Conservation (phyloP, 2,113 vertebrate genomes). For the Oreocharis arfaki region DNA sequence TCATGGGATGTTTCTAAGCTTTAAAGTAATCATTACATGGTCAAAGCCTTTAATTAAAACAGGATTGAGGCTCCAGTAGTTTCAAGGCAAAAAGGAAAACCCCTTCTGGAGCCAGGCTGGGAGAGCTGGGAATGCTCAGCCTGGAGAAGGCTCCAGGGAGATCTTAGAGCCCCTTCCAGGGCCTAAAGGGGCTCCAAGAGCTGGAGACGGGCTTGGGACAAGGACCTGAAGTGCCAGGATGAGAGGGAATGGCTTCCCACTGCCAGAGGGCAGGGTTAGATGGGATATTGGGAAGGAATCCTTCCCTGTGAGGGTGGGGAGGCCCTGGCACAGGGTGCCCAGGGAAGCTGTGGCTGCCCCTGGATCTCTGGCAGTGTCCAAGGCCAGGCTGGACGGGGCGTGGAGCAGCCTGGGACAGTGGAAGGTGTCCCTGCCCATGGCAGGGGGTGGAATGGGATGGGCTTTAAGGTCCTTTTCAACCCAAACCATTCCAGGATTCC, state of each 20-base stretch:
- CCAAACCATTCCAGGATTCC: neutral
- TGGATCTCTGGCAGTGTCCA: neutral
- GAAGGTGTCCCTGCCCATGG: neutral
- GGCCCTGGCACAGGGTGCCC: neutral
- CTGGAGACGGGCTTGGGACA: neutral
- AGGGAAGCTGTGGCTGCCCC: neutral
- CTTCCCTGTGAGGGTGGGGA: accelerated
- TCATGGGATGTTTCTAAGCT: neutral
- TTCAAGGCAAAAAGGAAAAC: neutral
- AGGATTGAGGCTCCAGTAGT: neutral
- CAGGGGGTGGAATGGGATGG: accelerated
- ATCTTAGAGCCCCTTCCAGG: accelerated
- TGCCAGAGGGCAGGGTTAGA: accelerated
- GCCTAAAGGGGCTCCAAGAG: neutral
- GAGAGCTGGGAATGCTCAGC: neutral
- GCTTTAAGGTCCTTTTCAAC: neutral
- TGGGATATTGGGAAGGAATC: neutral
- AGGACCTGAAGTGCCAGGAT: neutral
- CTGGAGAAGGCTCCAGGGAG: neutral
- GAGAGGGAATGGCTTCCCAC: neutral
- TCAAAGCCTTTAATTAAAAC: neutral
- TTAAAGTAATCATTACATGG: neutral
- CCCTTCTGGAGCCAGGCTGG: neutral
- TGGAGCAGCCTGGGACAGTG: accelerated
- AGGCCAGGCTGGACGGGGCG: accelerated